These are phyloP conservation scores for Tenthredo livida DNA, from an alignment of 2,888 invertebrate species.

Conservation along the genomic window DNA sequence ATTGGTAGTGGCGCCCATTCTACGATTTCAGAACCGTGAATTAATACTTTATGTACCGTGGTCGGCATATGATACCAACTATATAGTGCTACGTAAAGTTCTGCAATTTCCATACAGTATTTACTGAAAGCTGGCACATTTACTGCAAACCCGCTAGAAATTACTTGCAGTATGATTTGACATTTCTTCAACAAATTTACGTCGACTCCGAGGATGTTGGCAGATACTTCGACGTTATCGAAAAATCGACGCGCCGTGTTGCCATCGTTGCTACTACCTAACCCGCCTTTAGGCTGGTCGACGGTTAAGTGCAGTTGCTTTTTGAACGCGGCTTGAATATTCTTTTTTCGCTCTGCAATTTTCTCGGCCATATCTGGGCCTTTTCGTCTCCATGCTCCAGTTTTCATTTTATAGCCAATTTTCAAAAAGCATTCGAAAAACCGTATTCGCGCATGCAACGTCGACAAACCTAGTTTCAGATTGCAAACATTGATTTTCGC, in stretches of 20 bases:
- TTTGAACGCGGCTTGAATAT: constrained; percentile 35
- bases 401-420: constrained; percentile 64
- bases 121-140: constrained; percentile 54
- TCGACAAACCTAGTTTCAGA: constrained; percentile 64
- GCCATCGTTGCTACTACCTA: constrained; percentile 44
- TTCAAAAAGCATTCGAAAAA: constrained; percentile 69
- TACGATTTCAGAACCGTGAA: constrained; percentile 60
- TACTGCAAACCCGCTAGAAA: constrained; percentile 57
- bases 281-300: constrained; percentile 45
- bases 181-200: constrained; percentile 56
- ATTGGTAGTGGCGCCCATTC: constrained; percentile 53
- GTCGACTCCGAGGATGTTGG: constrained; percentile 36
- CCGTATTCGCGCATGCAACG: constrained; percentile 69
- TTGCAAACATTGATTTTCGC: constrained; percentile 50
- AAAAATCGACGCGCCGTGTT: constrained; percentile 48
- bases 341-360: constrained; percentile 44
- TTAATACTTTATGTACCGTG: constrained; percentile 61
- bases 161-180: constrained; percentile 56
- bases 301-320: constrained; percentile 29
- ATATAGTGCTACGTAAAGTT: constrained; percentile 59
- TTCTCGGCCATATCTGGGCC: constrained; percentile 46
- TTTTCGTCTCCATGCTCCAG: constrained; percentile 63
- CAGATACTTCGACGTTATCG: constrained; percentile 34
- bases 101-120: constrained; percentile 57
- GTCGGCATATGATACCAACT: constrained; percentile 64